Conservation (phyloP, 1,140 invertebrate species). For the Zaprionus ornatus region DNA sequence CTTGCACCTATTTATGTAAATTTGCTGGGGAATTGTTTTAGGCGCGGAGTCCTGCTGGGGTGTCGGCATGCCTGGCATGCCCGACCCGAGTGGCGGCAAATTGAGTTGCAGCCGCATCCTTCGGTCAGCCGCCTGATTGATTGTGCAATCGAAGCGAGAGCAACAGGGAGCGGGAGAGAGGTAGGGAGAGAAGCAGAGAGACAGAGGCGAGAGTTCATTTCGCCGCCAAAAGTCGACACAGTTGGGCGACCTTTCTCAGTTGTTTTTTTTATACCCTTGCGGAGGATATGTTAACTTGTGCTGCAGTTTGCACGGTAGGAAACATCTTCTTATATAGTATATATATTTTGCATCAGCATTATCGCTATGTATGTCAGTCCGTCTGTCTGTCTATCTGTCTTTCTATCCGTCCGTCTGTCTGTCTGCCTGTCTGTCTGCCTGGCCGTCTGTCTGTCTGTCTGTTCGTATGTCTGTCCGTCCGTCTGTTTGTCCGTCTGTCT, state of each 20-base stretch:
- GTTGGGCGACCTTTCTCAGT: background rate
- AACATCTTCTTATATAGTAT: too few relatives aligned
- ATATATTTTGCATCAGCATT: too few relatives aligned
- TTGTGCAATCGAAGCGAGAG: conserved; percentile 16
- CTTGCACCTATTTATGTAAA: conserved; percentile 63
- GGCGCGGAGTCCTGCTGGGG: conserved; percentile 1
- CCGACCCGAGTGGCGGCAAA: conserved; percentile 10
- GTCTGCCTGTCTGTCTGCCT: too few relatives aligned
- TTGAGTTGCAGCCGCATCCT: conserved; percentile 26
- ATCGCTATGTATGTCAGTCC: too few relatives aligned
- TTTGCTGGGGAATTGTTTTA: conserved; percentile 48
- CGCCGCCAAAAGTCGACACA: background rate
- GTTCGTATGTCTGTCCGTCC: too few relatives aligned
- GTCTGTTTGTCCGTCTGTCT: too few relatives aligned
- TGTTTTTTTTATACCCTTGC: background rate
- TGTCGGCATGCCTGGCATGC: conserved; percentile 16
- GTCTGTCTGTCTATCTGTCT: too few relatives aligned
- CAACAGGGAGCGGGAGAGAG: background rate
- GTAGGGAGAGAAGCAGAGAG: background rate
- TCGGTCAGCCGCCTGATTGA: conserved; percentile 23
- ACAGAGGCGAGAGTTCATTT: conserved; percentile 25
- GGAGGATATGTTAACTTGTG: background rate
- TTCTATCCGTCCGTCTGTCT: too few relatives aligned
- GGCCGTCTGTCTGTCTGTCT: too few relatives aligned
- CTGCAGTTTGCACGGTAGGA: background rate